Evolutionary conservation across 2,113 vertebrate genomes (phyloP).

Genomic region (Glaucomys volans): DNA sequence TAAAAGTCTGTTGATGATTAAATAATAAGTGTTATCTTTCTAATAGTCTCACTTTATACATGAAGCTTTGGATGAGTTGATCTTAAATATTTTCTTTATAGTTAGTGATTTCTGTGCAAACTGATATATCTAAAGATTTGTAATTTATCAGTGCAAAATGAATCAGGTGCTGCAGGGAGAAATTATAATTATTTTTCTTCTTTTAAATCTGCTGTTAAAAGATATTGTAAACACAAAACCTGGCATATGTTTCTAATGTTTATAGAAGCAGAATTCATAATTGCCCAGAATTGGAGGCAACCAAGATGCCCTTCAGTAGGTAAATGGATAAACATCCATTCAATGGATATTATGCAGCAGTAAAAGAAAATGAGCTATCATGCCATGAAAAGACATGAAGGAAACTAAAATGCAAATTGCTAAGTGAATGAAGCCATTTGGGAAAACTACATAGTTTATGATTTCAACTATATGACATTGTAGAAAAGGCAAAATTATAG

Average conservation of each 20-base stretch:
- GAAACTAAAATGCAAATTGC: not conserved
- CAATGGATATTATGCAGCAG: not conserved
- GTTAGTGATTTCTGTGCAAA: not conserved
- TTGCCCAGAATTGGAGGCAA: not conserved
- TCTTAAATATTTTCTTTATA: not conserved
- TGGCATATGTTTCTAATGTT: not conserved
- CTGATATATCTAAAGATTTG: not conserved
- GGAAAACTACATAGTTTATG: not conserved
- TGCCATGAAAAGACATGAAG: slow-evolving; percentile 2
- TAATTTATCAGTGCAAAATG: not conserved
- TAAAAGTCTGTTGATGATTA: not conserved
- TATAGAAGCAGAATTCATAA: not conserved
- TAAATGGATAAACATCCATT: not conserved
- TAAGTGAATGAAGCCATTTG: not conserved
- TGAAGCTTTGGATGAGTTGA: not conserved
- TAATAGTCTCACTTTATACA: not conserved
- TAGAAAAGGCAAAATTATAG: slow-evolving; percentile 15
- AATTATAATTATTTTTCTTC: not conserved
- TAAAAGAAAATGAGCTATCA: slow-evolving; percentile 23
- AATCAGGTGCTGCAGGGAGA: not conserved
- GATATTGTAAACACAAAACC: not conserved
- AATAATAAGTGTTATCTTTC: not conserved
- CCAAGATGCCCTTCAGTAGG: not conserved
- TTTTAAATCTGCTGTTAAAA: slow-evolving; percentile 31
- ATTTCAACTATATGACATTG: not conserved